Evolutionary conservation across 2,888 invertebrate genomes (phyloP).

Genomic region (Hermodice carunculata): DNA sequence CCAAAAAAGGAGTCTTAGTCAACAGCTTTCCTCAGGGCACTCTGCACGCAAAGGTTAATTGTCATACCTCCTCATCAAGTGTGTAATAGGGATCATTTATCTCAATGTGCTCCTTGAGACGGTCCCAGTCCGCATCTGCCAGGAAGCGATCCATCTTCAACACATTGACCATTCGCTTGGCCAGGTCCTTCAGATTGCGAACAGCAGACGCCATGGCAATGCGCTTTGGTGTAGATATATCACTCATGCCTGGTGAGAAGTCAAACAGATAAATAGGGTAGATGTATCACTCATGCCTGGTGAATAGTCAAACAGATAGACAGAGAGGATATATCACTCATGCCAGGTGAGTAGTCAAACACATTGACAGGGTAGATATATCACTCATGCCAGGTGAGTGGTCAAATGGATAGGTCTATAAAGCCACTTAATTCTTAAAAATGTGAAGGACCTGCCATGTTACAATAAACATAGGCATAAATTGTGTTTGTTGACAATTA

Average conservation of each 20-base stretch:
- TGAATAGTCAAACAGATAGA: no score
- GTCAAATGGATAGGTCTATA: no score
- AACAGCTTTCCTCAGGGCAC: not conserved
- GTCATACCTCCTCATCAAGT: conserved; percentile 52
- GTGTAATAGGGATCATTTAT: conserved; percentile 76
- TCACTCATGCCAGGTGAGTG: no score
- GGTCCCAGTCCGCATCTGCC: conserved; percentile 77
- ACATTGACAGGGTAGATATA: no score
- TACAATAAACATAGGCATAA: no score
- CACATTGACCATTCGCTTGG: conserved; percentile 72
- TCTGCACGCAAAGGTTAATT: not conserved
- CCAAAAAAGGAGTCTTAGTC: not conserved
- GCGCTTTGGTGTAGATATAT: conserved; percentile 58
- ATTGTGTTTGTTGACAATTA: no score
- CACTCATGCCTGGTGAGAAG: conserved; percentile 59
- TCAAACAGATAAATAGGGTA: not conserved
- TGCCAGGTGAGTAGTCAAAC: no score
- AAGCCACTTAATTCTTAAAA: no score
- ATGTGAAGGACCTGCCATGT: no score
- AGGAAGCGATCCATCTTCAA: conserved; percentile 77
- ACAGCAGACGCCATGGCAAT: conserved; percentile 64
- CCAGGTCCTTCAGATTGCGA: conserved; percentile 51
- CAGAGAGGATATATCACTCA: no score
- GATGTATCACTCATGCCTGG: not conserved
- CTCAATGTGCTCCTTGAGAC: conserved; percentile 73